These are phyloP conservation scores for Catharus ustulatus DNA, from an alignment of 2,797 vertebrate genomes.

Conservation along the genomic window DNA sequence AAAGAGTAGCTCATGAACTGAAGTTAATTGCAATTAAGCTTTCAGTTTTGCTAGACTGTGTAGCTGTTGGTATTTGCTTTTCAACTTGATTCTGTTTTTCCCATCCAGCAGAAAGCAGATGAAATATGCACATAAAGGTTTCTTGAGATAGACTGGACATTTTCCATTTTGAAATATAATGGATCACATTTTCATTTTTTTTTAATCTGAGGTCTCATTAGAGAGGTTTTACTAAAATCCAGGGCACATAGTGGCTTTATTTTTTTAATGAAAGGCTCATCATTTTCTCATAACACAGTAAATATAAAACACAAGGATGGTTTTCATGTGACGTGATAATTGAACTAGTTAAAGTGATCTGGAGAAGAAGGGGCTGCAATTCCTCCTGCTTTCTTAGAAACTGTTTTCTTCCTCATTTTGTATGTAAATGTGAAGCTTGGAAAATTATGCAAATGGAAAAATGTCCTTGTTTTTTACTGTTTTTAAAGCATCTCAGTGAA, in stretches of 20 bases:
- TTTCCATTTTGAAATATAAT: neutral
- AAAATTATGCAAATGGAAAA: neutral
- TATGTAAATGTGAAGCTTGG: neutral
- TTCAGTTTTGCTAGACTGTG: neutral
- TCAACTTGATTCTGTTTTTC: neutral
- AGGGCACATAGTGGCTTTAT: neutral
- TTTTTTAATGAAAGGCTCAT: slow-evolving; percentile 1
- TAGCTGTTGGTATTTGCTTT: neutral
- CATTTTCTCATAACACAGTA: neutral
- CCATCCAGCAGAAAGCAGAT: neutral
- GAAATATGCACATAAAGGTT: neutral
- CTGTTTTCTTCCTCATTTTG: neutral
- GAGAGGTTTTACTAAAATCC: neutral
- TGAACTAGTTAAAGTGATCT: neutral
- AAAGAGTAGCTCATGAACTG: neutral
- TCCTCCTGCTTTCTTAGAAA: neutral
- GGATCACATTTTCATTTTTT: neutral
- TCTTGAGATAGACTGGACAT: neutral
- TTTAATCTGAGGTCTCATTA: neutral
- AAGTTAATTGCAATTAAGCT: neutral
- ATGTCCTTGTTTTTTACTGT: neutral
- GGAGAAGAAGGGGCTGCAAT: neutral
- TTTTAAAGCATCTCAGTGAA: neutral
- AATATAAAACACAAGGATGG: neutral
- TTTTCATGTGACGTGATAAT: neutral